Base-by-base conservation (phyloP, 1,140 invertebrate species). In the Lordiphosa collinella region DNA sequence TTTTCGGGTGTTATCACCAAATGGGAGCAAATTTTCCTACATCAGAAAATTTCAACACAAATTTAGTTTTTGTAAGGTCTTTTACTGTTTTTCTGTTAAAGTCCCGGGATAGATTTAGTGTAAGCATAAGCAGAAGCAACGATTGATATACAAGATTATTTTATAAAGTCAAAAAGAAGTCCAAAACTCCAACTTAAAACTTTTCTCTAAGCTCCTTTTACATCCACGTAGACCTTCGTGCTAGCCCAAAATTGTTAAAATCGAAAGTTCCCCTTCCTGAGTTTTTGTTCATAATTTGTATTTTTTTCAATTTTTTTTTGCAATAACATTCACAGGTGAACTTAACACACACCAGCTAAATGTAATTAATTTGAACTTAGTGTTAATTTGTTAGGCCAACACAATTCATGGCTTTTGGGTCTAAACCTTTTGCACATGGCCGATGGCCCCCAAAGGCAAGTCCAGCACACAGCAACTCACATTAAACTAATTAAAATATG, bases 401-500 rank as follows among this genome's bases (percentile, higher is more conserved):
- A 69, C 53, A 58, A 76, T 76, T 76, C 64, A 69, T 46, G 72
- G 68, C 58, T 47, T 7, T 38, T 25, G 29, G 22, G 47, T 38
- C 41, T 34, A 50, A 56, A 61, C 55, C 60, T 57, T 56, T 61
- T 48, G 56, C 70, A 62, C 65, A 58, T 59, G 46, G 50, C 37
- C 34, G 36, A 47, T 14, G 10, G 18, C 12, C 59, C 53, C 60
- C 62, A 46, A 66, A 67, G 63, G 63, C 63, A 58, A 58, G 53
- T 49, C 51, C 18, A 36, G 47, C 13, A 10, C 22, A n/a, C 31
- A 37, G 56, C 66, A 82, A 80, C 13, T 44, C 41, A 44, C 41
- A 44, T 82, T 49, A 57, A 71, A 56, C 71, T 79, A 79, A 79
- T 79, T 79, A 79, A 82, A 75, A 69, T 76, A 66, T 66, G 59